A percentile compares a stretch with the other conserved stretches of the same genome.
phyloP scores from a whole-genome alignment of 2,797 vertebrate species.

The Hozukius guyotensis region DNA sequence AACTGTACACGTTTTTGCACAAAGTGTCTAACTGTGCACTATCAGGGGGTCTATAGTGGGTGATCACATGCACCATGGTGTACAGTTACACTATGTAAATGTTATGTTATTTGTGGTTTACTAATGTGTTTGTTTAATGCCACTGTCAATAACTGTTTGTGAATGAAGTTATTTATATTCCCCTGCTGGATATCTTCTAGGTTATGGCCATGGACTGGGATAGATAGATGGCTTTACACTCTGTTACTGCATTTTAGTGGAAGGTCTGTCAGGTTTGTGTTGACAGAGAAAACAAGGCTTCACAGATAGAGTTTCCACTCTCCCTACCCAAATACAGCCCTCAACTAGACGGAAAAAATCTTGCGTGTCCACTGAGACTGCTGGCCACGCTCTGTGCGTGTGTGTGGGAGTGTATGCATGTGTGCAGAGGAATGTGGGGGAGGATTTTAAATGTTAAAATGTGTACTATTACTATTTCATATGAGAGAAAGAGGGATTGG shows the following conservation, averaged over 20 bases:
- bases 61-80: slow-evolving; percentile 27
- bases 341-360: slow-evolving; percentile 72
- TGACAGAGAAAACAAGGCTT: slow-evolving; percentile 81
- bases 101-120: slow-evolving; percentile 58
- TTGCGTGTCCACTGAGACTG: slow-evolving; percentile 57
- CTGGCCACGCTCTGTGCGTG: slow-evolving; percentile 31
- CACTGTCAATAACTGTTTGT: slow-evolving; percentile 40
- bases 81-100: slow-evolving; percentile 49
- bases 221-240: slow-evolving; percentile 45
- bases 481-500: background rate
- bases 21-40: background rate
- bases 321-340: slow-evolving; percentile 69
- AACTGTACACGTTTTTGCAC: background rate
- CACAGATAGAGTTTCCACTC: slow-evolving; percentile 79
- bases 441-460: slow-evolving; percentile 48
- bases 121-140: slow-evolving; percentile 58
- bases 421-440: slow-evolving; percentile 28
- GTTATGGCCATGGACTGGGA: slow-evolving; percentile 38
- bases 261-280: slow-evolving; percentile 65
- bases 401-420: slow-evolving; percentile 17
- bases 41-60: background rate
- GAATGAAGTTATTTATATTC: slow-evolving; percentile 46
- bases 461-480: slow-evolving; percentile 12
- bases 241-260: slow-evolving; percentile 61
- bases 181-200: slow-evolving; percentile 4